Evolutionary conservation across 2,113 vertebrate species (phyloP), one percentile per base, ranked within the genome.

Genomic region (Urocitellus parryii): DNA sequence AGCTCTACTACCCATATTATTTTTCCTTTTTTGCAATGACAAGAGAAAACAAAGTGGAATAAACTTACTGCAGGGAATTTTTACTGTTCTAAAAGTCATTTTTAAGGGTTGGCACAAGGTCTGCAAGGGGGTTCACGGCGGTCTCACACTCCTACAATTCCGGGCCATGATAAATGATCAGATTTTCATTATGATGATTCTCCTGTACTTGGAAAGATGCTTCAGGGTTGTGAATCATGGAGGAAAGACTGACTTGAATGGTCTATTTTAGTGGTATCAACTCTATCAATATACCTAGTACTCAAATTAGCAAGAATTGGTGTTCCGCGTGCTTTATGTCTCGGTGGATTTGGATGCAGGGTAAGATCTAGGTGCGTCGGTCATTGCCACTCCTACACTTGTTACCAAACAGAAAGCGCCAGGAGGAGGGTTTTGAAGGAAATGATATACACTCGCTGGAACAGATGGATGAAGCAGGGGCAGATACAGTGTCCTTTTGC

Each of bases 341-440:
- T 12, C 32, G 9, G 8, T 24, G 27, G 32, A n/a, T 9, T 11
- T 6, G 14, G 70, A 13, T 56, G 0, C 2, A 37, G n/a, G n/a
- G 13, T 6, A 25, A 37, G 18, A 6, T n/a, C 56, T 63, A 3
- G 18, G 12, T 11, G 20, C 0, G 0, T 5, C 14, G 24, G 7
- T 56, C 27, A 34, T 48, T 18, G 3, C 29, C 3, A 63, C 2
- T 25, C 10, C 37, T 37, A 17, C 11, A 22, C 8, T 1, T 3
- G 4, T 27, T 48, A n/a, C 78, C n/a, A 58, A 79, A 61, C 20
- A 11, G 84, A 86, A 74, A 63, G 32, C 13, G 4, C 37, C 18
- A n/a, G 0, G 51, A 42, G 32, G 74, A 70, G 18, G 63, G 51
- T 56, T 56, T 63, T 78, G 73, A 88, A 95, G 86, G 37, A 74